Percentiles rank a stretch among this genome's conserved stretches.
Conservation (phyloP, 2,888 invertebrate genomes). For the Agriopis leucophaearia region DNA sequence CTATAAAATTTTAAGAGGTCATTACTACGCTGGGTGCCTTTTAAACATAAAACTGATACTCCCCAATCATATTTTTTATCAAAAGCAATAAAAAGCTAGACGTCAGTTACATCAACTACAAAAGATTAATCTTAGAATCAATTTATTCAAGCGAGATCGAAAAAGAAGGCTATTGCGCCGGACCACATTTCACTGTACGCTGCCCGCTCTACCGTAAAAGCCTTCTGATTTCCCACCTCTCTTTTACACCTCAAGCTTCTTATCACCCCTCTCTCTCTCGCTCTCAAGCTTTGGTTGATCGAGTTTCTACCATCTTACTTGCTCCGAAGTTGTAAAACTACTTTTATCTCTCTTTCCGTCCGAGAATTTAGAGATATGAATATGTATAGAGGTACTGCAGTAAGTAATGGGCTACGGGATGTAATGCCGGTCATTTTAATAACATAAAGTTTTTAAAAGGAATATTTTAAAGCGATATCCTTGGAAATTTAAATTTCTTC, state of each 20-base stretch:
- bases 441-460: conserved; percentile 70
- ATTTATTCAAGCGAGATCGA: conserved; percentile 84
- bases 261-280: conserved; percentile 63
- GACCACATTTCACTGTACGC: conserved; percentile 83
- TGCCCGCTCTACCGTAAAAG: conserved; percentile 86
- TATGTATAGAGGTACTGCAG: conserved; percentile 79
- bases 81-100: conserved; percentile 59
- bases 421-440: conserved; percentile 76
- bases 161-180: conserved; percentile 75
- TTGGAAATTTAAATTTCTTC: conserved; percentile 60
- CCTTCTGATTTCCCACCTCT: conserved; percentile 80
- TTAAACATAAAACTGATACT: conserved; percentile 52
- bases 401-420: conserved; percentile 75
- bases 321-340: conserved; percentile 81
- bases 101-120: conserved; percentile 72
- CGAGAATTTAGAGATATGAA: conserved; percentile 81
- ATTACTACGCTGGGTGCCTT: conserved; percentile 35
- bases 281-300: conserved; percentile 75
- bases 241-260: conserved; percentile 55
- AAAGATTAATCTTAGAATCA: conserved; percentile 84
- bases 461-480: conserved; percentile 62
- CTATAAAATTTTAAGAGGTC: conserved; percentile 31
- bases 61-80: conserved; percentile 55
- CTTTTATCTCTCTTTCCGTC: conserved; percentile 82
- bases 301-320: conserved; percentile 85